Conservation (phyloP, 2,113 vertebrate species). For the Onychorhynchus coronatus region DNA sequence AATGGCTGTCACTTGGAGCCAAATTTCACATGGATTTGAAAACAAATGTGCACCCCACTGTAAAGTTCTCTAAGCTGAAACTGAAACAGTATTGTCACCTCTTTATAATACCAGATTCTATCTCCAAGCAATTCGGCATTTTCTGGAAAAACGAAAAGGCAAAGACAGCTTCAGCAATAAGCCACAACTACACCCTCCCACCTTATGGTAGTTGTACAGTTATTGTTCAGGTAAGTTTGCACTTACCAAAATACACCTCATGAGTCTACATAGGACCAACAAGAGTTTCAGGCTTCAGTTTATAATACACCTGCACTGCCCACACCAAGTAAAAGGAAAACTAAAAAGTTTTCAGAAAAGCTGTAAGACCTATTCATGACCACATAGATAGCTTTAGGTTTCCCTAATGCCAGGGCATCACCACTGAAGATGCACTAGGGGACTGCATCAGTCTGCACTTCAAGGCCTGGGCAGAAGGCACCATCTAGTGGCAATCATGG, state of each 20-base stretch:
- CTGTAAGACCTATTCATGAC: not conserved
- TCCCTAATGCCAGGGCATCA: not conserved
- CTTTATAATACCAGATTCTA: not conserved
- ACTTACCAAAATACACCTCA: accelerated
- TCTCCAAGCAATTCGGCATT: not conserved
- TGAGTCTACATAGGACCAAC: accelerated
- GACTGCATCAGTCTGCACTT: not conserved
- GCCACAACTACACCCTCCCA: not conserved
- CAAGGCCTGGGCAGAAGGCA: not conserved
- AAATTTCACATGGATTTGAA: not conserved
- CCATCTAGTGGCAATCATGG: constrained; percentile 29
- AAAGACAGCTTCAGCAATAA: not conserved
- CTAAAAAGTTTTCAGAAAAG: not conserved
- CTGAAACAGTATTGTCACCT: not conserved
- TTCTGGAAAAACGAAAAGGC: not conserved
- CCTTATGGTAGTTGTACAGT: accelerated
- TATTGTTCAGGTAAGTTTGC: not conserved
- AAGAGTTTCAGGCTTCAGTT: not conserved
- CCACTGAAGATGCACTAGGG: accelerated
- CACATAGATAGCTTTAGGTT: not conserved
- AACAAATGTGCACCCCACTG: not conserved
- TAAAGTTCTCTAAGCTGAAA: not conserved
- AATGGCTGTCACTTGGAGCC: not conserved
- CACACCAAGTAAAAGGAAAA: not conserved
- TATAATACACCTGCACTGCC: not conserved